phyloP scores from a whole-genome alignment of 1,140 invertebrate species.

The Ruditapes philippinarum region DNA sequence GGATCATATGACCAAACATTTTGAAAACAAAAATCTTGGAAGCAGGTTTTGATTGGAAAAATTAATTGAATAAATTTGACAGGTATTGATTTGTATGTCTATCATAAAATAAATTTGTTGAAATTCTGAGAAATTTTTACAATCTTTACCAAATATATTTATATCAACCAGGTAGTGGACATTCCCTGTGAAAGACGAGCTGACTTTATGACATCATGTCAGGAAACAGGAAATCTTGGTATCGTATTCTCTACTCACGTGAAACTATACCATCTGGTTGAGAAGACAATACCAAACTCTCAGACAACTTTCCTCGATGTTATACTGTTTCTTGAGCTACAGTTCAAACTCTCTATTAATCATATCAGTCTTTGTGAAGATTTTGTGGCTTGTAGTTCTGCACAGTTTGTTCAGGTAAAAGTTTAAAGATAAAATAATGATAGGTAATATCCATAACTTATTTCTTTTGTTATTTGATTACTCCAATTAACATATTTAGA shows the following conservation, averaged over 20 bases:
- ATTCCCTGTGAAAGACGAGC: constrained; percentile 40
- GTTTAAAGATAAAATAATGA: no score
- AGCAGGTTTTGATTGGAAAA: no score
- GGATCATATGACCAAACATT: no score
- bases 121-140: no score
- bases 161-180: constrained; percentile 63
- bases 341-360: constrained; percentile 19
- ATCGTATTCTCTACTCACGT: not conserved
- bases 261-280: constrained; percentile 53
- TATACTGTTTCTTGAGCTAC: constrained; percentile 36
- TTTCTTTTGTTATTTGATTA: no score
- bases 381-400: constrained; percentile 29
- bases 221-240: constrained; percentile 57
- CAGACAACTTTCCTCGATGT: constrained; percentile 50
- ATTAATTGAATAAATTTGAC: no score
- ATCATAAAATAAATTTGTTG: not conserved
- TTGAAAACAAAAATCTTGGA: no score
- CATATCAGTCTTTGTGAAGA: constrained; percentile 56
- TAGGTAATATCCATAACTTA: no score
- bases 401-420: constrained; percentile 44
- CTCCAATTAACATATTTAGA: no score
- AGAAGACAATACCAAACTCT: constrained; percentile 62
- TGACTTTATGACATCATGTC: constrained; percentile 39
- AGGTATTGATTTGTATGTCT: no score
- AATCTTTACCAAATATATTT: no score